Conservation (phyloP, 2,113 vertebrate genomes). For the Pongo abelii region DNA sequence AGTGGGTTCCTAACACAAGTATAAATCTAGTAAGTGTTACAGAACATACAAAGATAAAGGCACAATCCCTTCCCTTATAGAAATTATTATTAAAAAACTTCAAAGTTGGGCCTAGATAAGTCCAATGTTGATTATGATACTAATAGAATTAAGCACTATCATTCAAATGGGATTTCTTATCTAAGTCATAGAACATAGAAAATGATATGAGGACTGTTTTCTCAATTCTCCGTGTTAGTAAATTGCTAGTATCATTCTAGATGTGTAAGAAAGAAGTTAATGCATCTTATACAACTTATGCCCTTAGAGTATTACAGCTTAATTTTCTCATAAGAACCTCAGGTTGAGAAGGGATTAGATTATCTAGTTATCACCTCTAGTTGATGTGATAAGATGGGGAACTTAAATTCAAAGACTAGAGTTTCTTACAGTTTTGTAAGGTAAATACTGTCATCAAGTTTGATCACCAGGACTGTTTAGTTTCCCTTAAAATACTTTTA, state of each 20-base stretch:
- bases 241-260: neutral
- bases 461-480: neutral
- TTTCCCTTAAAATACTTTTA: constrained; percentile 26
- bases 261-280: neutral
- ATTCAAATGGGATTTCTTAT: neutral
- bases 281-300: neutral
- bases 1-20: neutral
- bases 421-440: neutral
- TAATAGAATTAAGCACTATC: neutral
- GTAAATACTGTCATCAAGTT: neutral
- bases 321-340: neutral
- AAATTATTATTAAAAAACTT: neutral
- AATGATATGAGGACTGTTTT: neutral
- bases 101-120: neutral
- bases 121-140: neutral
- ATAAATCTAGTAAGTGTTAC: neutral
- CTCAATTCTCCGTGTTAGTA: neutral
- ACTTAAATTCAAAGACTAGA: neutral
- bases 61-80: neutral
- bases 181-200: neutral
- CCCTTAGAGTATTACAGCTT: neutral
- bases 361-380: neutral
- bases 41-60: neutral
- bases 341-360: neutral
- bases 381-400: neutral